Evolutionary conservation across 92 coral and sea anemone species (phyloP).

Genomic region (Epizoanthus fatuus): DNA sequence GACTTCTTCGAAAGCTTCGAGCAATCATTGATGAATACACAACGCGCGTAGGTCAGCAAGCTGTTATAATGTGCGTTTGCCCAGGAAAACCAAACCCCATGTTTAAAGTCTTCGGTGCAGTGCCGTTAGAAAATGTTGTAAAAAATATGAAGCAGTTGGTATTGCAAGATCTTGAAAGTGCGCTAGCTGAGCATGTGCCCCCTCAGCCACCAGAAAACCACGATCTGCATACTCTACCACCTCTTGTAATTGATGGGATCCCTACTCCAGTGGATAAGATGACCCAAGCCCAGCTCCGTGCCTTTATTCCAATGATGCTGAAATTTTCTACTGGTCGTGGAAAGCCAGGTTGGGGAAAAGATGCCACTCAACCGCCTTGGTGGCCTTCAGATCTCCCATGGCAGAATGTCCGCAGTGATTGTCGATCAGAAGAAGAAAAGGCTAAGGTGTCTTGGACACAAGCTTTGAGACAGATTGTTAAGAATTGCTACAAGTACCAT

Average conservation of each 20-base stretch:
- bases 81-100: conserved; percentile 98
- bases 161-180: conserved; percentile 94
- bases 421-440: conserved; percentile 96
- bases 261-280: conserved; percentile 99
- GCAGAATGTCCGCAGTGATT: conserved; percentile 99
- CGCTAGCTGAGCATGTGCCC: conserved; percentile 97
- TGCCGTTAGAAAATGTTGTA: conserved; percentile 95
- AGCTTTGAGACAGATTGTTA: conserved; percentile 95
- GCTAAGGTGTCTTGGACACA: conserved; percentile 99
- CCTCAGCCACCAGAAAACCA: conserved; percentile 95
- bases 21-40: conserved; percentile 98
- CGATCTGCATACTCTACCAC: conserved; percentile 93
- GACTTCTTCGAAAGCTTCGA: conserved; percentile 93
- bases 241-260: conserved; percentile 96
- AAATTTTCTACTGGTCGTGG: conserved; percentile 99
- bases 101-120: conserved; percentile 99
- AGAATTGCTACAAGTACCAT: conserved; percentile 99
- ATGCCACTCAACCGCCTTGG: conserved; percentile 97
- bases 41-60: conserved; percentile 99
- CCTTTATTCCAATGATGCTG: conserved; percentile 98
- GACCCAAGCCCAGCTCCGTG: conserved; percentile 99
- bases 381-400: conserved; percentile 99
- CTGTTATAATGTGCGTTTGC: conserved; percentile 97
- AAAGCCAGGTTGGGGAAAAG: conserved; percentile 99
- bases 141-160: conserved; percentile 91